These are phyloP conservation scores for Micromussa lordhowensis DNA, from an alignment of 92 coral and sea anemone species.

Conservation along the genomic window DNA sequence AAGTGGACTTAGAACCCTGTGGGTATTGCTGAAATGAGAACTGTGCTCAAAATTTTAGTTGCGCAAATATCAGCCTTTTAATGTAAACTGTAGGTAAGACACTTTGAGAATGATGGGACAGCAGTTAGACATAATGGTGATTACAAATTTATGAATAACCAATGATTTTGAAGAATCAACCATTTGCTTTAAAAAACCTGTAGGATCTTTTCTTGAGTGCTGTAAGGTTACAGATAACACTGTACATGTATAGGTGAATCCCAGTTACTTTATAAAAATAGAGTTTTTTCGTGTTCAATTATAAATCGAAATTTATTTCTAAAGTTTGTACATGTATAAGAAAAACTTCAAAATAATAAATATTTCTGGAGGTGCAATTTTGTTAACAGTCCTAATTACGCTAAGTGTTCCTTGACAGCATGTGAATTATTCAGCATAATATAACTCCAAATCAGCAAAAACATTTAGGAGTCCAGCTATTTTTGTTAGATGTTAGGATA, in stretches of 20 bases:
- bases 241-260: background rate
- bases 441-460: background rate
- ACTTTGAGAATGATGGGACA: background rate
- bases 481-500: background rate
- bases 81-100: background rate
- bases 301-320: background rate
- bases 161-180: background rate
- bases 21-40: background rate
- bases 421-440: background rate
- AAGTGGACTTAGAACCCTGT: background rate
- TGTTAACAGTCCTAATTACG: background rate
- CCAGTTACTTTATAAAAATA: background rate
- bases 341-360: background rate
- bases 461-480: background rate
- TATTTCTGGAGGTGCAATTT: background rate
- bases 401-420: background rate
- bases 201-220: background rate
- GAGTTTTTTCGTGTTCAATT: background rate
- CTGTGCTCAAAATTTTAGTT: background rate
- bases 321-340: background rate
- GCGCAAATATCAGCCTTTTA: background rate
- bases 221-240: background rate
- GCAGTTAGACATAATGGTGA: background rate
- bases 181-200: background rate
- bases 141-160: background rate